These are phyloP conservation scores for Calosoma granatense DNA, from an alignment of 1,140 invertebrate genomes.

Conservation along the genomic window DNA sequence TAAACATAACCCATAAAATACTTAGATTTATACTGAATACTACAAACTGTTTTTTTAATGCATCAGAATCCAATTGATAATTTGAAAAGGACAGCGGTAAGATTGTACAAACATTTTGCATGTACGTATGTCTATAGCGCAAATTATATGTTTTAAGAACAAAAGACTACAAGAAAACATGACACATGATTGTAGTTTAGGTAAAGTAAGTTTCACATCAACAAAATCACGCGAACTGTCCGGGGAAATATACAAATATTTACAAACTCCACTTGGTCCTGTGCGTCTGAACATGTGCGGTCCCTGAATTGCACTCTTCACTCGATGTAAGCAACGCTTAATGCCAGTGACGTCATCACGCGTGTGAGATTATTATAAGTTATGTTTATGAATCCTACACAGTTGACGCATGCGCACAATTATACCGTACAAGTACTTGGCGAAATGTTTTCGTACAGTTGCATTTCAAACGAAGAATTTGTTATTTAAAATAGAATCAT, in stretches of 20 bases:
- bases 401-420: neutral
- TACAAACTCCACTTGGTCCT: neutral
- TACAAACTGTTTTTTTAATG: neutral
- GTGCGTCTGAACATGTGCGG: neutral
- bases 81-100: neutral
- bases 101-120: constrained; percentile 1
- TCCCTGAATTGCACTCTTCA: neutral
- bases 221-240: neutral
- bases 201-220: neutral
- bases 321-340: neutral
- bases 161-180: neutral
- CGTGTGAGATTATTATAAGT: no score
- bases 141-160: no score
- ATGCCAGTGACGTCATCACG: neutral
- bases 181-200: no score
- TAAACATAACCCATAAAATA: neutral
- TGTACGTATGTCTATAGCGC: neutral
- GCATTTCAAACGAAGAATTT: no score
- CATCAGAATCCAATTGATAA: neutral
- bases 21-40: neutral
- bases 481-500: no score
- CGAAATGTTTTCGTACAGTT: no score
- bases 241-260: neutral
- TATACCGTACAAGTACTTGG: no score
- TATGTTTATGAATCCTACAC: no score